Conservation (phyloP, 2,888 invertebrate species). For the Nephrotoma guestfalica region DNA sequence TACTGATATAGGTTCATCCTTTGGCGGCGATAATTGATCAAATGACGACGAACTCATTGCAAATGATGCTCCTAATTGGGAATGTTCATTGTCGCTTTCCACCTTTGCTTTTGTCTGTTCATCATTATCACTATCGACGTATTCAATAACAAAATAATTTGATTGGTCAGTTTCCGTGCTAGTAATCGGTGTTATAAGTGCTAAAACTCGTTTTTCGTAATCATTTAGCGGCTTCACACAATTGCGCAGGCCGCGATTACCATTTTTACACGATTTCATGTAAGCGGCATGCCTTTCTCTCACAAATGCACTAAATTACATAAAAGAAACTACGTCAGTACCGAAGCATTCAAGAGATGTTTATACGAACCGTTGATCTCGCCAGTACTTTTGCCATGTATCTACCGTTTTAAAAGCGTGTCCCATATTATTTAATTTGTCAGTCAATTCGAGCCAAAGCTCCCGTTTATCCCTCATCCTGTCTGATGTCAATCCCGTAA, state of each 20-base stretch:
- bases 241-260: not conserved
- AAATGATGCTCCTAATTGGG: not conserved
- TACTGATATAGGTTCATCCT: not conserved
- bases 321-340: not conserved
- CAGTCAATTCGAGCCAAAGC: not conserved
- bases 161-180: not conserved
- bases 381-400: not conserved
- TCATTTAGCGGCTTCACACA: not conserved
- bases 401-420: not conserved
- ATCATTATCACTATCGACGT: not conserved
- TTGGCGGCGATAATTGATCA: not conserved
- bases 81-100: not conserved
- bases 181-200: not conserved
- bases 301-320: not conserved
- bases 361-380: not conserved
- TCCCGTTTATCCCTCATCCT: not conserved
- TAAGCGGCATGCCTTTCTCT: not conserved
- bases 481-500: too few relatives aligned
- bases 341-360: not conserved
- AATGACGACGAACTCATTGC: not conserved
- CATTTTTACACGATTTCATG: not conserved
- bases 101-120: not conserved
- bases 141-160: not conserved
- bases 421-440: not conserved
- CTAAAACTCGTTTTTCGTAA: not conserved